Base-by-base conservation (phyloP, 1,140 invertebrate genomes). In the Drosophila quadrilineata region DNA sequence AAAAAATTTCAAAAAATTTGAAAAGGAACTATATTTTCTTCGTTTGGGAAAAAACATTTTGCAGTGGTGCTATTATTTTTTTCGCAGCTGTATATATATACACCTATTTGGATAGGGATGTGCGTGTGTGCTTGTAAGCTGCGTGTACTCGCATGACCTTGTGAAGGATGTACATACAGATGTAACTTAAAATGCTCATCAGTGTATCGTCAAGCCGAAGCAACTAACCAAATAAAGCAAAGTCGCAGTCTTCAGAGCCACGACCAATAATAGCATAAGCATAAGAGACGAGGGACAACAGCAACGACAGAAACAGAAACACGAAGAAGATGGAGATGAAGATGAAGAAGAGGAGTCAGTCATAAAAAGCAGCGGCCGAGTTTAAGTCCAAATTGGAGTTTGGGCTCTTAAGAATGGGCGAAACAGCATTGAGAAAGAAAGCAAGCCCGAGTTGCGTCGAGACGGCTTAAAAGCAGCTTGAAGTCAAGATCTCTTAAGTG, bases 131-230 rank as follows among this genome's bases (percentile, higher is more conserved):
- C 59, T 33, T 49, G 26, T 48, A 35, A 29, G 12, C 35, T 28
- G 12, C 53, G 40, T 36, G 63, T 48, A 63, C 35, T 41, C 46
- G 56, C 74, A 85, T 84, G 79, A 84, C 79, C 79, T 84, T 84
- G 79, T 84, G 79, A 85, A 84, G 79, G 79, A 84, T 84, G 79
- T 70, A 80, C 69, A 77, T 80, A 82, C 84, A 79, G 85, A 82
- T 82, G 77, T 43, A 56, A 54, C n/a, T n/a, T 45, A 77, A 56
- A 62, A 22, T 48, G 31, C 24, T 35, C 38, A 57, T 6, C 12
- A 26, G 28, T 45, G 24, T 26, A 29, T 28, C 41, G 19, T 12
- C 40, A 41, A 41, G 40, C 40, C 2, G 16, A 14, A 35, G 33
- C 67, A 54, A 71, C 59, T 64, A 50, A 69, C 65, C 75, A 80